phyloP scores from a whole-genome alignment of 2,888 invertebrate genomes.

The Rhodophaea formosa region DNA sequence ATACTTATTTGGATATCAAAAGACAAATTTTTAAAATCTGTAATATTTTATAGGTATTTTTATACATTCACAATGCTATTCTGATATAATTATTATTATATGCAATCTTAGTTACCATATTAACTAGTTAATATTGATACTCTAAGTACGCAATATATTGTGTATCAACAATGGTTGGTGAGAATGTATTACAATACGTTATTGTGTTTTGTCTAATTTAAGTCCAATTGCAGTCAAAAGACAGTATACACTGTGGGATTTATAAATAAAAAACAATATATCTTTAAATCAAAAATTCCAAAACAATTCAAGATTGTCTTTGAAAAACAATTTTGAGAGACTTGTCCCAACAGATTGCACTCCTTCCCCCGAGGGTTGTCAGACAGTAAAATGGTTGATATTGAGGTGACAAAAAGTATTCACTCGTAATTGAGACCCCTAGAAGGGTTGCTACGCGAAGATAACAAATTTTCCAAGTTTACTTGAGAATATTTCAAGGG shows the following conservation, averaged over 20 bases:
- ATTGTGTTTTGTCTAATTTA: no score
- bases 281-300: background rate
- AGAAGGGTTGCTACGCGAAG: constrained; percentile 3
- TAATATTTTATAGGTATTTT: no score
- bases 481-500: constrained; percentile 1
- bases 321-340: background rate
- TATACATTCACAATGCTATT: no score
- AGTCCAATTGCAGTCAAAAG: no score
- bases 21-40: no score
- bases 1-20: no score
- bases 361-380: constrained; percentile 12
- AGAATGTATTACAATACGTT: no score
- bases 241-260: background rate
- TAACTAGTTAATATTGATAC: no score
- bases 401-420: constrained; percentile 16
- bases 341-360: background rate
- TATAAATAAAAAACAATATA: background rate
- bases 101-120: no score
- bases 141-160: no score
- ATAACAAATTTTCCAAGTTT: constrained; percentile 6
- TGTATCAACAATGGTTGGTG: no score
- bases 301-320: background rate
- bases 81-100: no score
- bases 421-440: constrained; percentile 15
- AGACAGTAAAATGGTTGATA: constrained; percentile 8